Evolutionary conservation across 2,888 invertebrate species (phyloP).

Genomic region (Drosophila demipolita): DNA sequence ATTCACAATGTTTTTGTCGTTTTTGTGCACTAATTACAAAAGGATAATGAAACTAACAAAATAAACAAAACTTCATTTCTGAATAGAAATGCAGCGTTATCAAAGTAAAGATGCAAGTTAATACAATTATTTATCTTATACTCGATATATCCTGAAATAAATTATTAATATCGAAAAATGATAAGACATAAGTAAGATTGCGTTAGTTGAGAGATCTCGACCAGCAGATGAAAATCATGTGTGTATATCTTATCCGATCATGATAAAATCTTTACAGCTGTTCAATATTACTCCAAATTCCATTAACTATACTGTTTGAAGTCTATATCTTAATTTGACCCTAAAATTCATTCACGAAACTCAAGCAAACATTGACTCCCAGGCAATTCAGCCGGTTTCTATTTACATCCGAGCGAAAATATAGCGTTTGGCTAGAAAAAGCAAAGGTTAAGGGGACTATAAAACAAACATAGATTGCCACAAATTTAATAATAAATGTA

Average conservation of each 20-base stretch:
- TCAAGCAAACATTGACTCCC: neutral
- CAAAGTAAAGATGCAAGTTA: neutral
- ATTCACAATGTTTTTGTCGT: neutral
- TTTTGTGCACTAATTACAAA: neutral
- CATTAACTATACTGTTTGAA: neutral
- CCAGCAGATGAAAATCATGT: neutral
- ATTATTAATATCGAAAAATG: neutral
- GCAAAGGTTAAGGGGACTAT: neutral
- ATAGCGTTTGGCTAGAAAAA: neutral
- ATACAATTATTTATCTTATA: neutral
- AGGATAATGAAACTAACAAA: neutral
- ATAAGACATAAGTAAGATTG: neutral
- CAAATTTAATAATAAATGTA: neutral
- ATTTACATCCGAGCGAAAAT: neutral
- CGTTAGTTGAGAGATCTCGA: neutral
- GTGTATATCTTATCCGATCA: neutral
- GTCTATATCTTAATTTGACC: neutral
- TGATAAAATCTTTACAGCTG: neutral
- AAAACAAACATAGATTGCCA: neutral
- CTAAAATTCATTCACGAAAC: conserved; percentile 3
- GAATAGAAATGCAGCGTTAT: neutral
- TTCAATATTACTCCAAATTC: neutral
- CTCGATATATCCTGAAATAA: neutral
- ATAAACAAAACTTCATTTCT: neutral
- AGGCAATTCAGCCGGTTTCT: neutral